A percentile compares a stretch with the other conserved stretches of the same genome.
Conservation (phyloP, 37 sponge, comb jelly and placozoan species). For the Hormiphora californensis region DNA sequence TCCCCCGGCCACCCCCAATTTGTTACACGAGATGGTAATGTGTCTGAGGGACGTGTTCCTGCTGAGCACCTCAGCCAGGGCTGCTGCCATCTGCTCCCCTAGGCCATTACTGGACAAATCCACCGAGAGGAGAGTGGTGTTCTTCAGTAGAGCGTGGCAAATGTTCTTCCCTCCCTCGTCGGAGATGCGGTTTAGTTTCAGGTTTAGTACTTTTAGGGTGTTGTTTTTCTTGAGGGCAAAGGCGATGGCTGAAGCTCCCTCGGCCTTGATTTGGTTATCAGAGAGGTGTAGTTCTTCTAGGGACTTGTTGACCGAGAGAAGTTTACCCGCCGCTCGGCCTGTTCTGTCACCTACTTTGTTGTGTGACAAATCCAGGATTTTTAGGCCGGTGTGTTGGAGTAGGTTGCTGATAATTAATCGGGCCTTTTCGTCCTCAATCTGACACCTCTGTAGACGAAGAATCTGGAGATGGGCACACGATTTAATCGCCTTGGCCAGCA, state of each 20-base stretch:
- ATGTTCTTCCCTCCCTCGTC: constrained; percentile 81
- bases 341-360: constrained; percentile 71
- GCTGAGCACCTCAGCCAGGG: constrained; percentile 71
- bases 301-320: constrained; percentile 67
- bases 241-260: constrained; percentile 73
- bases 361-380: constrained; percentile 78
- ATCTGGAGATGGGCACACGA: constrained; percentile 58
- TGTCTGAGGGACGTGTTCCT: constrained; percentile 64
- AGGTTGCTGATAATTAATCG: constrained; percentile 73
- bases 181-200: constrained; percentile 75
- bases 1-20: constrained; percentile 78
- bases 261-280: constrained; percentile 65
- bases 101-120: constrained; percentile 75
- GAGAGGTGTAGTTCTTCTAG: constrained; percentile 65
- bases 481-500: constrained; percentile 66
- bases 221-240: constrained; percentile 79
- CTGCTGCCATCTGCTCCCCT: constrained; percentile 67
- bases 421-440: constrained; percentile 70
- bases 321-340: constrained; percentile 83
- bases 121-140: constrained; percentile 61
- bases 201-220: constrained; percentile 63
- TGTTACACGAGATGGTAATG: constrained; percentile 71
- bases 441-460: constrained; percentile 59
- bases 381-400: constrained; percentile 78
- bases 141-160: constrained; percentile 72